Evolutionary conservation across 2,113 vertebrate species (phyloP).

Genomic region (Urocitellus parryii): DNA sequence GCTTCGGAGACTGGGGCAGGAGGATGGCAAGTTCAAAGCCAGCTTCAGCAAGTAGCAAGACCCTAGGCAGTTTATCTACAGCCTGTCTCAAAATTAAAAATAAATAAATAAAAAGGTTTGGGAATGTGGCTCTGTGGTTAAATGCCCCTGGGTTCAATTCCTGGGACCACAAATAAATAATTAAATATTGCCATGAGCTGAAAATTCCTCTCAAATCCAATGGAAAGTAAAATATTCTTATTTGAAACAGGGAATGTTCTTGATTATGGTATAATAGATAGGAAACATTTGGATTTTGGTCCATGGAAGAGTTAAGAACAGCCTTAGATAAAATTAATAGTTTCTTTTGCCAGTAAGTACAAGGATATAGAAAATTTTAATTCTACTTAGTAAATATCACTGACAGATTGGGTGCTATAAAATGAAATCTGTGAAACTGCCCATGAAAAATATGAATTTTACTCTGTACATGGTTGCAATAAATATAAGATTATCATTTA

Average conservation of each 20-base stretch:
- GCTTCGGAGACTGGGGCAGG: too few species aligned
- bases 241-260: neutral
- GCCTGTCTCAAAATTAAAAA: too few species aligned
- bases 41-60: too few species aligned
- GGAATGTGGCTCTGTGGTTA: too few species aligned
- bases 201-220: neutral
- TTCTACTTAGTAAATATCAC: neutral
- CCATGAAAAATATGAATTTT: neutral
- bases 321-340: neutral
- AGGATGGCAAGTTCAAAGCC: too few species aligned
- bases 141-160: too few species aligned
- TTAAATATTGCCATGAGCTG: neutral
- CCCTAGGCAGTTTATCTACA: too few species aligned
- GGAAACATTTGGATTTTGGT: neutral
- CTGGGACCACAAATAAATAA: too few species aligned
- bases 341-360: neutral
- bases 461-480: neutral
- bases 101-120: too few species aligned
- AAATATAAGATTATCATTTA: neutral
- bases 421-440: neutral
- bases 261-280: neutral
- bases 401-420: neutral
- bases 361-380: neutral
- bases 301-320: neutral
- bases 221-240: neutral